Evolutionary conservation across 2,888 invertebrate genomes (phyloP).

Genomic region (Hermaeophaga mercurialis): DNA sequence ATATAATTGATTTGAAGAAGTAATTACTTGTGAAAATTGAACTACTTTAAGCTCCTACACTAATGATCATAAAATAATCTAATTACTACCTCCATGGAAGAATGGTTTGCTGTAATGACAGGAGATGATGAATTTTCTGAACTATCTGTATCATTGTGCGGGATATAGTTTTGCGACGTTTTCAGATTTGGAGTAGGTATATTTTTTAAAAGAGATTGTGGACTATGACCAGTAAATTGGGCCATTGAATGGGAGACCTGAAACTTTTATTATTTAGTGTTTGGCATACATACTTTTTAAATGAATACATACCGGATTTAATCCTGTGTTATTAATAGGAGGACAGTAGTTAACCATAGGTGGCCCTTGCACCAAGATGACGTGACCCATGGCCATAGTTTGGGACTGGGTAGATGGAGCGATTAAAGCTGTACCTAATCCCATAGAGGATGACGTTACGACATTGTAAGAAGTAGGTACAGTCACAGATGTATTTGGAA

Average conservation of each 20-base stretch:
- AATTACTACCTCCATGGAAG: conserved; percentile 16
- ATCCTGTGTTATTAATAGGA: conserved; percentile 37
- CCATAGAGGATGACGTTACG: not conserved
- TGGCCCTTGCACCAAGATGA: conserved; percentile 39
- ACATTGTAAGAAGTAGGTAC: not conserved
- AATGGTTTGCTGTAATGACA: conserved; percentile 4
- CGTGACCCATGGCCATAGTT: conserved; percentile 27
- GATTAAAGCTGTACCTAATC: not conserved
- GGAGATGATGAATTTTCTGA: not conserved
- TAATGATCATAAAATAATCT: no score
- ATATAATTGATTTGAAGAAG: no score
- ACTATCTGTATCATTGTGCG: conserved; percentile 40
- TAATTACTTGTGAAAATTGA: no score
- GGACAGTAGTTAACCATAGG: conserved; percentile 40
- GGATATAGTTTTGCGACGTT: conserved; percentile 50
- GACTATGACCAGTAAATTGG: conserved; percentile 9
- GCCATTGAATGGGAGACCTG: conserved; percentile 18
- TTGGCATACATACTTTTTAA: no score
- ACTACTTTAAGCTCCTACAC: no score
- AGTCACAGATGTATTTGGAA: not conserved
- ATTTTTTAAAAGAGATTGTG: conserved; percentile 1
- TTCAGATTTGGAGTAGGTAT: conserved; percentile 30
- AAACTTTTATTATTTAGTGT: no score
- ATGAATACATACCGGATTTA: conserved; percentile 49
- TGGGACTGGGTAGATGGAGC: not conserved